phyloP scores from a whole-genome alignment of 2,888 invertebrate species.

The Drosophila niveifrons region DNA sequence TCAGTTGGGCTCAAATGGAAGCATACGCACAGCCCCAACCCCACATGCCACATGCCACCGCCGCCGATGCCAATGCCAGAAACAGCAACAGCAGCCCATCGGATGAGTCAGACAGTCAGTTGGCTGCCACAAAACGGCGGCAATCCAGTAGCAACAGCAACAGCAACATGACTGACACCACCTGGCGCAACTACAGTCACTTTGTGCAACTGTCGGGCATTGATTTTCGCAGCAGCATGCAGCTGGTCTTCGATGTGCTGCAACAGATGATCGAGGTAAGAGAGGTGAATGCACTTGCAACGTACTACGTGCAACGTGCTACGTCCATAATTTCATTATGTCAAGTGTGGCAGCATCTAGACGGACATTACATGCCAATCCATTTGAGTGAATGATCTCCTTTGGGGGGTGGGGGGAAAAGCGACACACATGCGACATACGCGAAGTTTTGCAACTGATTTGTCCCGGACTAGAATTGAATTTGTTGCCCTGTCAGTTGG shows the following conservation, averaged over 20 bases:
- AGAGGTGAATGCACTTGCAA: constrained; percentile 11
- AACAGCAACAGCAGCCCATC: neutral
- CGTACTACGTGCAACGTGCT: constrained; percentile 33
- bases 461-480: constrained; percentile 40
- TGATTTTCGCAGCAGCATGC: constrained; percentile 96
- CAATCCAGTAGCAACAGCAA: constrained; percentile 7
- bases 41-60: constrained; percentile 10
- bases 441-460: constrained; percentile 21
- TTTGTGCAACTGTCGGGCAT: constrained; percentile 88
- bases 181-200: constrained; percentile 83
- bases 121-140: constrained; percentile 9
- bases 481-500: constrained; percentile 35
- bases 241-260: constrained; percentile 95
- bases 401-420: constrained; percentile 10
- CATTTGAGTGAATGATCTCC: constrained; percentile 43
- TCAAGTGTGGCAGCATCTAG: constrained; percentile 12
- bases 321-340: constrained; percentile 62
- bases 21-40: constrained; percentile 60
- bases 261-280: constrained; percentile 88
- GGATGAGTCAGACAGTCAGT: constrained; percentile 27
- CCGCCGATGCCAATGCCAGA: constrained; percentile 3
- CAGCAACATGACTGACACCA: constrained; percentile 66
- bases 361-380: constrained; percentile 43
- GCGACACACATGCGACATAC: neutral
- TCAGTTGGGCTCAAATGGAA: constrained; percentile 85